These are phyloP conservation scores for Phrynocephalus guinanensis DNA, from an alignment of 2,797 vertebrate genomes.

Conservation along the genomic window DNA sequence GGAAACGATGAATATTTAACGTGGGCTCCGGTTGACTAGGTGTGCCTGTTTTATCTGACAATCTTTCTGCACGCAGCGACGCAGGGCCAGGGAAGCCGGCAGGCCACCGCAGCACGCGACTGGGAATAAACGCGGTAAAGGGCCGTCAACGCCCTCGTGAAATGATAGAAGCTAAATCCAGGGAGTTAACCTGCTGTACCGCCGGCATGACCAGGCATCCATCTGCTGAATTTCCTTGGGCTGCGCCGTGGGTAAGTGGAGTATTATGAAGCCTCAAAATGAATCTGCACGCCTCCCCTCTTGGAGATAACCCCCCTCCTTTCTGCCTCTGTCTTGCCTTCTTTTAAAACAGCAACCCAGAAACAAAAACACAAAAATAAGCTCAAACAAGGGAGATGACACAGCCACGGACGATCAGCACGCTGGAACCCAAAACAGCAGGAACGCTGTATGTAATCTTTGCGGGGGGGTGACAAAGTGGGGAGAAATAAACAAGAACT, in stretches of 20 bases:
- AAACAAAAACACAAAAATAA: constrained; percentile 62
- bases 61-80: constrained; percentile 52
- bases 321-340: constrained; percentile 19
- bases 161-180: constrained; percentile 79
- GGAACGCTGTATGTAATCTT: not conserved
- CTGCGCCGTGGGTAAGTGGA: constrained; percentile 74
- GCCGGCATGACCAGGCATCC: constrained; percentile 83
- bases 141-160: constrained; percentile 71
- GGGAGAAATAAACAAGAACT: fast-evolving
- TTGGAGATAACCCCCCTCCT: constrained; percentile 30
- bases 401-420: not conserved
- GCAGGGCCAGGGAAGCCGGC: constrained; percentile 46
- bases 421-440: fast-evolving
- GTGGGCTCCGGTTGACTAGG: constrained; percentile 66
- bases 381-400: not conserved
- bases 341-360: not conserved
- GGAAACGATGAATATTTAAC: constrained; percentile 80
- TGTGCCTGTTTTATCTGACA: constrained; percentile 74
- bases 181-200: constrained; percentile 77
- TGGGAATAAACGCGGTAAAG: constrained; percentile 74
- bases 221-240: constrained; percentile 78
- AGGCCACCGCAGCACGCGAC: constrained; percentile 71
- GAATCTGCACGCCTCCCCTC: constrained; percentile 77
- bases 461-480: fast-evolving
- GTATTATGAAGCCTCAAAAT: constrained; percentile 80